These are phyloP conservation scores for Tigriopus japonicus DNA, from an alignment of 1,140 invertebrate species.

Conservation along the genomic window DNA sequence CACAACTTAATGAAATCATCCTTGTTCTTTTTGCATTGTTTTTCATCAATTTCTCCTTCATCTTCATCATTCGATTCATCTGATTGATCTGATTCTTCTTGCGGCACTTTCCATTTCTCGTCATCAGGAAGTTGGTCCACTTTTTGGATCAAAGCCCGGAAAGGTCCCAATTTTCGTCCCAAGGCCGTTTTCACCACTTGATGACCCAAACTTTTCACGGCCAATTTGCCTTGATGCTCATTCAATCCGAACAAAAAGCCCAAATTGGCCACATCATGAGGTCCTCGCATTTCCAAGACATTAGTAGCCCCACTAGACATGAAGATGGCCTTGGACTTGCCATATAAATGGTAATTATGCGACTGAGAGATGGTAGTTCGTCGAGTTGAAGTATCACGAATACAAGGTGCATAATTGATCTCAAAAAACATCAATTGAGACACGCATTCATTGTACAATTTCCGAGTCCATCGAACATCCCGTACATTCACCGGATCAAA, in stretches of 20 bases:
- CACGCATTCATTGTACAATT: background rate
- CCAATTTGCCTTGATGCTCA: constrained; percentile 9
- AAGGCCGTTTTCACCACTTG: background rate
- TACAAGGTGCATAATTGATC: constrained; percentile 16
- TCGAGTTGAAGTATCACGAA: constrained; percentile 12
- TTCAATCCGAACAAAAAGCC: constrained; percentile 17
- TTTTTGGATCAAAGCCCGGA: background rate
- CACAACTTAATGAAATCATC: too few species aligned
- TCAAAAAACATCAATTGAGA: constrained; percentile 15
- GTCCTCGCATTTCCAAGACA: constrained; percentile 16
- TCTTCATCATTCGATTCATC: background rate
- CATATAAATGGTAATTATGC: constrained; percentile 5
- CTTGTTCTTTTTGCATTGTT: background rate
- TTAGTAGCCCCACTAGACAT: constrained; percentile 16
- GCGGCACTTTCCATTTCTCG: background rate
- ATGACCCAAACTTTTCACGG: constrained; percentile 1
- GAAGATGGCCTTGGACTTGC: constrained; percentile 16
- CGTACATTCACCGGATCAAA: constrained; percentile 11
- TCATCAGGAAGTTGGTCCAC: constrained; percentile 1
- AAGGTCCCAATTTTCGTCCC: background rate
- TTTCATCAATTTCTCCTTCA: background rate
- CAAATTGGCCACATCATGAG: constrained; percentile 17
- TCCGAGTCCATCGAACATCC: constrained; percentile 14
- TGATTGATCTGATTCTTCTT: too few species aligned
- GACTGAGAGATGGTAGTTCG: constrained; percentile 12